Percentiles rank a stretch among this genome's conserved stretches.
These are phyloP conservation scores for Girardinichthys multiradiatus DNA, from an alignment of 2,113 vertebrate genomes.

Conservation along the genomic window DNA sequence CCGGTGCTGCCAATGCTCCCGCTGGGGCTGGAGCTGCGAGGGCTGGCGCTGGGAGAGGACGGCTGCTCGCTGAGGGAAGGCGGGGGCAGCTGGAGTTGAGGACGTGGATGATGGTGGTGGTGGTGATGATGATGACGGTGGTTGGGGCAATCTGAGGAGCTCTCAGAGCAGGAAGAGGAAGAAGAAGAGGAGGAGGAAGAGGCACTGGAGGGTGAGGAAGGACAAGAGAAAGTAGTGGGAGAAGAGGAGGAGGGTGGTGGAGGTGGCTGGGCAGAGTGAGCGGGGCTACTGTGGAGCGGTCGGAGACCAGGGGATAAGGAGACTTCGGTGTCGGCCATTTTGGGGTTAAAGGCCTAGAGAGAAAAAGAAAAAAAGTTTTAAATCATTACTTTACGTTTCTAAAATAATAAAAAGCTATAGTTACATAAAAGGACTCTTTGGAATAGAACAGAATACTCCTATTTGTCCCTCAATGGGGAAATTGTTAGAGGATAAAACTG, in stretches of 20 bases:
- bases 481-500: too few relatives aligned
- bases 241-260: constrained; percentile 51
- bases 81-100: constrained; percentile 47
- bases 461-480: too few relatives aligned
- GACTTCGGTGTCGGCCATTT: constrained; percentile 84
- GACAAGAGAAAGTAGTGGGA: constrained; percentile 74
- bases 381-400: background rate
- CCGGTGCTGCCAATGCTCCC: constrained; percentile 67
- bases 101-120: constrained; percentile 37
- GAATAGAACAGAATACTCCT: too few relatives aligned
- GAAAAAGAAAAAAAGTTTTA: background rate
- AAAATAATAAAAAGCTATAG: too few relatives aligned
- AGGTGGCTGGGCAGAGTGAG: constrained; percentile 48
- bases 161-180: constrained; percentile 62
- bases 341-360: constrained; percentile 52
- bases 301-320: constrained; percentile 68
- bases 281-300: constrained; percentile 61
- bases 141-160: constrained; percentile 62
- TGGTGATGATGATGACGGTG: constrained; percentile 51
- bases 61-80: constrained; percentile 47
- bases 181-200: constrained; percentile 64
- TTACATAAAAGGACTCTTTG: too few relatives aligned
- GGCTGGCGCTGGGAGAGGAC: constrained; percentile 65
- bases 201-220: constrained; percentile 69
- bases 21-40: constrained; percentile 68